These are phyloP conservation scores for Pollachius pollachius DNA, from an alignment of 2,113 vertebrate species.

Conservation along the genomic window DNA sequence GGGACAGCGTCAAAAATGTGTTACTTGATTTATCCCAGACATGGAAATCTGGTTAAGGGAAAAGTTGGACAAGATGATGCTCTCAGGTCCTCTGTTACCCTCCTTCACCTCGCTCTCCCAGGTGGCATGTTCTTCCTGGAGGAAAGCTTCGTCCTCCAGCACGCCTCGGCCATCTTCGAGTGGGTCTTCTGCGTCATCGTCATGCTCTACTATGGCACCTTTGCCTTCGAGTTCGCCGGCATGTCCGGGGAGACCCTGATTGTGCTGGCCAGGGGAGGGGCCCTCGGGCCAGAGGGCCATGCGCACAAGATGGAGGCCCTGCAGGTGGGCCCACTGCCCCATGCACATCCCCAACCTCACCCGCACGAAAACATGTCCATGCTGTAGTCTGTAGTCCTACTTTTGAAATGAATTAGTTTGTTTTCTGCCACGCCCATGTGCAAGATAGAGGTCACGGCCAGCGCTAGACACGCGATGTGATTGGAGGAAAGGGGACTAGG, in stretches of 20 bases:
- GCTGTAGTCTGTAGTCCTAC: conserved; percentile 50
- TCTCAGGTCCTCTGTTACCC: conserved; percentile 9
- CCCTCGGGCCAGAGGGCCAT: conserved; percentile 47
- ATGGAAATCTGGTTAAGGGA: too few species aligned
- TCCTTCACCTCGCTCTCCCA: conserved; percentile 75
- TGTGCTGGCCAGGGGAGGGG: conserved; percentile 74
- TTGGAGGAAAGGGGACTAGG: neutral
- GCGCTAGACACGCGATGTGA: conserved; percentile 29
- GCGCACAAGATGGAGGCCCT: conserved; percentile 68
- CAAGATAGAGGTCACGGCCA: conserved; percentile 28
- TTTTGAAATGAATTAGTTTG: conserved; percentile 32
- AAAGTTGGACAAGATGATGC: too few species aligned
- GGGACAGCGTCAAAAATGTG: too few species aligned
- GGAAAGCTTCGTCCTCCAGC: conserved; percentile 85
- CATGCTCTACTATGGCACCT: conserved; percentile 88
- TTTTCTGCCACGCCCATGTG: conserved; percentile 21
- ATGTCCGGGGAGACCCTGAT: conserved; percentile 83
- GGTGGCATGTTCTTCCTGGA: conserved; percentile 87
- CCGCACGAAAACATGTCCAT: conserved; percentile 67
- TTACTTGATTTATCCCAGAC: too few species aligned
- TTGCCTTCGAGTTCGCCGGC: conserved; percentile 84
- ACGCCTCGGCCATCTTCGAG: conserved; percentile 84
- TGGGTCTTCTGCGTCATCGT: conserved; percentile 87
- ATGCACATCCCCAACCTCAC: conserved; percentile 32
- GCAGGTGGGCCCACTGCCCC: conserved; percentile 42